A percentile compares a stretch with the other conserved stretches of the same genome.
Evolutionary conservation across 2,797 vertebrate genomes (phyloP).

Genomic region (Macropodus opercularis): DNA sequence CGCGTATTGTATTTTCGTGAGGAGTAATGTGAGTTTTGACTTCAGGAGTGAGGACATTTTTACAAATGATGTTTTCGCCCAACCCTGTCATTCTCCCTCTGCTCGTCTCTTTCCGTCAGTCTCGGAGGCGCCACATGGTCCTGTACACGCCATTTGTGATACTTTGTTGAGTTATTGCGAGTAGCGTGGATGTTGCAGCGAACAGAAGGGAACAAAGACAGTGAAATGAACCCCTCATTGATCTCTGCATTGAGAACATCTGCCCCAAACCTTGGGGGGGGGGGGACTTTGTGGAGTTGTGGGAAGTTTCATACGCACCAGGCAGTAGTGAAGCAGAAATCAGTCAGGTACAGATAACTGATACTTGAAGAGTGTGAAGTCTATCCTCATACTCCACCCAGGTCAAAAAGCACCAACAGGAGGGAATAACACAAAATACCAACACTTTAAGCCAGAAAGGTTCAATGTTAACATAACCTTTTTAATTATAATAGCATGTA

Average conservation of each 20-base stretch:
- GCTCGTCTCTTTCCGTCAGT: conserved; percentile 24
- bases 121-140: conserved; percentile 50
- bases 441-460: no score
- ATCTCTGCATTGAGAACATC: conserved; percentile 74
- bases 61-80: background rate
- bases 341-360: conserved; percentile 43
- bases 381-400: no score
- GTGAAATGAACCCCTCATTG: conserved; percentile 65
- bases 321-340: conserved; percentile 26
- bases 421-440: no score
- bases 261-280: conserved; percentile 61
- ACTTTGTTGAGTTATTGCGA: conserved; percentile 63
- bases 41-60: background rate
- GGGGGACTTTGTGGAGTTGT: conserved; percentile 26
- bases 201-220: conserved; percentile 75
- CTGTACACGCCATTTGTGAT: conserved; percentile 51
- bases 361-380: no score
- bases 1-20: background rate
- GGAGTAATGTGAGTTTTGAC: background rate
- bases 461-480: no score
- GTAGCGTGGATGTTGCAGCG: conserved; percentile 16
- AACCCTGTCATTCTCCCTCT: background rate
- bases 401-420: no score
- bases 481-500: no score
- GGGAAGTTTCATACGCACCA: conserved; percentile 41